A percentile compares a stretch with the other conserved stretches of the same genome.
These are phyloP conservation scores for Machimus atricapillus DNA, from an alignment of 2,888 invertebrate genomes.

Conservation along the genomic window DNA sequence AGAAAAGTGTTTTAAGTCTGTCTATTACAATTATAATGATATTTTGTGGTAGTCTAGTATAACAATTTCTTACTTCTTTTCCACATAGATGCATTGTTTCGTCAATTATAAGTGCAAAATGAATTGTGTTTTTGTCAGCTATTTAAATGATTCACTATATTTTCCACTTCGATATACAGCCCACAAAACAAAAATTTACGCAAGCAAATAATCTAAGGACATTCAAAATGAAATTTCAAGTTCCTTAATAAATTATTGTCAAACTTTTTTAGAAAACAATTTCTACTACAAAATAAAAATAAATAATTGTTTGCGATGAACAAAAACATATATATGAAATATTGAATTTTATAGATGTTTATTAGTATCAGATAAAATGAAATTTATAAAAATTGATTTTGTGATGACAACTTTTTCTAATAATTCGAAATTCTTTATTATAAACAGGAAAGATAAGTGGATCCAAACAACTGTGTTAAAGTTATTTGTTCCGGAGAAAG, in stretches of 20 bases:
- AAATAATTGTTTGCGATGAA: not conserved
- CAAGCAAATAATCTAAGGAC: not conserved
- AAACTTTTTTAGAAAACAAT: not conserved
- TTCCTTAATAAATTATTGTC: not conserved
- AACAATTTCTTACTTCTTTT: not conserved
- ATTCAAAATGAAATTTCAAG: slow-evolving; percentile 21
- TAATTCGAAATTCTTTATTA: not conserved
- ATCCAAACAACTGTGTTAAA: slow-evolving; percentile 36
- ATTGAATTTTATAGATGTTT: not conserved
- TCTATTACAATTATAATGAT: not conserved
- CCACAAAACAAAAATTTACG: not conserved
- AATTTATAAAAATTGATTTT: not conserved
- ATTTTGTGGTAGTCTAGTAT: not conserved
- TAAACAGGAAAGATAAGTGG: not conserved
- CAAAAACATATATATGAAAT: not conserved
- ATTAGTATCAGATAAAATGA: not conserved
- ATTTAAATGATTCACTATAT: not conserved
- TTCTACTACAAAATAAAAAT: not conserved
- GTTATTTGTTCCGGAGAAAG: not conserved
- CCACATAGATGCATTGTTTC: not conserved
- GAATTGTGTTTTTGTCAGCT: not conserved
- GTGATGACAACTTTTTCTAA: not conserved
- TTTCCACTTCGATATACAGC: not conserved
- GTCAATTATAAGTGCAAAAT: not conserved
- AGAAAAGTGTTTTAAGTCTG: not conserved